Percentiles rank a stretch among this genome's conserved stretches.
Evolutionary conservation across 2,113 vertebrate species (phyloP).

Genomic region (Dasyurus viverrinus): DNA sequence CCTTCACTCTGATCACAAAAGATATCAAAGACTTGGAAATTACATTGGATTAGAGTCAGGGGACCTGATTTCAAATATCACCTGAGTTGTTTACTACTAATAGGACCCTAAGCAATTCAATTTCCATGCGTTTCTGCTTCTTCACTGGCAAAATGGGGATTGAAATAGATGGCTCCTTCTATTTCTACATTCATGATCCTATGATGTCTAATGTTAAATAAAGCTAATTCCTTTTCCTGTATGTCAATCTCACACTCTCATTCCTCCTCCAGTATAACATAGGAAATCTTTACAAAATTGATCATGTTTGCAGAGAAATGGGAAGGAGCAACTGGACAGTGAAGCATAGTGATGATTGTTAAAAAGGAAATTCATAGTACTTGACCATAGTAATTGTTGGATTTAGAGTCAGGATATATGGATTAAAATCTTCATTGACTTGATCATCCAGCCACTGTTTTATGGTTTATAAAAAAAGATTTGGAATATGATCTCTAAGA

Average conservation of each 20-base stretch:
- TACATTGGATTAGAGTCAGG: neutral
- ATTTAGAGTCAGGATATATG: too few relatives aligned
- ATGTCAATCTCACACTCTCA: neutral
- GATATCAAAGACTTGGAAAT: neutral
- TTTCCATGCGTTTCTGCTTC: neutral
- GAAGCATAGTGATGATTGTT: too few relatives aligned
- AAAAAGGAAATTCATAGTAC: too few relatives aligned
- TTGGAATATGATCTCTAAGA: too few relatives aligned
- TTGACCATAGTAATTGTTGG: too few relatives aligned
- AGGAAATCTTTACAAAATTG: too few relatives aligned
- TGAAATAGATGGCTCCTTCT: neutral
- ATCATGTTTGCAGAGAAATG: too few relatives aligned
- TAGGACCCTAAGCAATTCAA: neutral
- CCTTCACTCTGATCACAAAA: neutral
- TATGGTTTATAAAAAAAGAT: too few relatives aligned
- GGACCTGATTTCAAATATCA: neutral
- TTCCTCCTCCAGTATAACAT: neutral
- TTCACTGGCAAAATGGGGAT: neutral
- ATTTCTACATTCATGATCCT: neutral
- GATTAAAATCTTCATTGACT: too few relatives aligned
- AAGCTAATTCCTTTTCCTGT: neutral
- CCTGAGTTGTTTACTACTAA: neutral
- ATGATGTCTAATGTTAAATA: neutral
- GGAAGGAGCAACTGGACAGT: too few relatives aligned
- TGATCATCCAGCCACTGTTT: too few relatives aligned